Evolutionary conservation across 1,140 invertebrate species (phyloP).

Genomic region (Panagrolaimus sp.): DNA sequence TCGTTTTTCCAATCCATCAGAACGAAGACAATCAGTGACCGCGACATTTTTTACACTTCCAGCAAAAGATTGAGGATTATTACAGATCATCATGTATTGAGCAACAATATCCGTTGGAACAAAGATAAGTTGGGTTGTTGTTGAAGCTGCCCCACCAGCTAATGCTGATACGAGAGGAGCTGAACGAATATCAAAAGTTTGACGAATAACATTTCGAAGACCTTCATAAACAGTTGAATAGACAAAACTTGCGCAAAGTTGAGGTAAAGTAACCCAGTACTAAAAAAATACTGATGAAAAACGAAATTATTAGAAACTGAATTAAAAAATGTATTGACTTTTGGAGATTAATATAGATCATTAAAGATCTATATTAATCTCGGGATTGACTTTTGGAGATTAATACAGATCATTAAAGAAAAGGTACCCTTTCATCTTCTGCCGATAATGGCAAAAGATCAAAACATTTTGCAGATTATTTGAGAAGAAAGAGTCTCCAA

Average conservation of each 20-base stretch:
- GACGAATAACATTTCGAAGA: slow-evolving; percentile 72
- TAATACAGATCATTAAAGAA: too few relatives aligned
- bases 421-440: too few relatives aligned
- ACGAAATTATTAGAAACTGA: too few relatives aligned
- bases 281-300: background rate
- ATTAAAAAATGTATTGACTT: too few relatives aligned
- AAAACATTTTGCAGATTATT: too few relatives aligned
- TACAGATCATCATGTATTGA: slow-evolving; percentile 48
- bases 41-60: slow-evolving; percentile 32
- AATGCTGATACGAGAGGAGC: slow-evolving; percentile 50
- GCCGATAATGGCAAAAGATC: too few relatives aligned
- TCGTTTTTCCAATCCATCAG: slow-evolving; percentile 22
- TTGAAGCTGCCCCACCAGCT: slow-evolving; percentile 75
- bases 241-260: slow-evolving; percentile 61
- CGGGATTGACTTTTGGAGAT: too few relatives aligned
- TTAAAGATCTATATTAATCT: too few relatives aligned
- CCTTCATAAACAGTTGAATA: slow-evolving; percentile 94
- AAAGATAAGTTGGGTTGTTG: slow-evolving; percentile 45
- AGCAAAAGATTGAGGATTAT: slow-evolving; percentile 39
- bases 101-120: slow-evolving; percentile 45
- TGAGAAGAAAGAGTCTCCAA: too few relatives aligned
- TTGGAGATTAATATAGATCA: too few relatives aligned
- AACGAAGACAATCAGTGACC: slow-evolving; percentile 34
- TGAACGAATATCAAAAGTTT: slow-evolving; percentile 42
- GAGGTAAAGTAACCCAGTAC: slow-evolving; percentile 59